A percentile compares a stretch with the other conserved stretches of the same genome.
Evolutionary conservation across 1,140 invertebrate species (phyloP).

Genomic region (Cecropterus lyciades): DNA sequence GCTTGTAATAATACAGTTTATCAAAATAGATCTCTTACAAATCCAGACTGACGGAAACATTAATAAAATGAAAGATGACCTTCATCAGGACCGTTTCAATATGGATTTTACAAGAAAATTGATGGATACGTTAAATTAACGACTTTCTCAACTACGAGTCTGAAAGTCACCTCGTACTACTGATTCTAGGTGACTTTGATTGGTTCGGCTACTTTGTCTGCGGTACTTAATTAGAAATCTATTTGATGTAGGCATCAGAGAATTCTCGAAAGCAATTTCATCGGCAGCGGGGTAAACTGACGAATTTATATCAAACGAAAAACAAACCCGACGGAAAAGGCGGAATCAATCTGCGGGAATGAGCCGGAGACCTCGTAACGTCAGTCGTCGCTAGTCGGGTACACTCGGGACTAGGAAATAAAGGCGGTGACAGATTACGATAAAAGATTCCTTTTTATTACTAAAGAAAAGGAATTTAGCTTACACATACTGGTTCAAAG

Average conservation of each 20-base stretch:
- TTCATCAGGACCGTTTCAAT: too few species aligned
- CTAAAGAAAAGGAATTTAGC: too few species aligned
- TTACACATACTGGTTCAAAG: too few species aligned
- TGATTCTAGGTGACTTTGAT: background rate
- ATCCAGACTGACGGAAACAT: too few species aligned
- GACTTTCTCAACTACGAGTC: background rate
- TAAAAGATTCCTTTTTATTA: too few species aligned
- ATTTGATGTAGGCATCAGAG: constrained; percentile 3
- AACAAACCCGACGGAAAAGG: constrained; percentile 11
- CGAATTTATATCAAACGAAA: constrained; percentile 21
- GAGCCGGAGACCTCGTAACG: constrained; percentile 1
- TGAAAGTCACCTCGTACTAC: background rate
- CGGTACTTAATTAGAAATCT: background rate
- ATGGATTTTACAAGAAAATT: too few species aligned
- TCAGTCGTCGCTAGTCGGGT: background rate
- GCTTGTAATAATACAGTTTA: too few species aligned
- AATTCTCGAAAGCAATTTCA: constrained; percentile 10
- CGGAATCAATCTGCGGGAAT: constrained; percentile 5
- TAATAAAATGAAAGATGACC: too few species aligned
- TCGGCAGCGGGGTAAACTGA: constrained; percentile 1
- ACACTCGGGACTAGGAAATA: background rate
- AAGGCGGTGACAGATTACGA: background rate
- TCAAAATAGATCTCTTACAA: too few species aligned
- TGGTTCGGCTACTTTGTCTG: background rate
- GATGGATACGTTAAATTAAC: background rate